Percentiles rank a stretch among this genome's conserved stretches.
phyloP scores from a whole-genome alignment of 2,888 invertebrate genomes.

The Zaprionus lineosus region DNA sequence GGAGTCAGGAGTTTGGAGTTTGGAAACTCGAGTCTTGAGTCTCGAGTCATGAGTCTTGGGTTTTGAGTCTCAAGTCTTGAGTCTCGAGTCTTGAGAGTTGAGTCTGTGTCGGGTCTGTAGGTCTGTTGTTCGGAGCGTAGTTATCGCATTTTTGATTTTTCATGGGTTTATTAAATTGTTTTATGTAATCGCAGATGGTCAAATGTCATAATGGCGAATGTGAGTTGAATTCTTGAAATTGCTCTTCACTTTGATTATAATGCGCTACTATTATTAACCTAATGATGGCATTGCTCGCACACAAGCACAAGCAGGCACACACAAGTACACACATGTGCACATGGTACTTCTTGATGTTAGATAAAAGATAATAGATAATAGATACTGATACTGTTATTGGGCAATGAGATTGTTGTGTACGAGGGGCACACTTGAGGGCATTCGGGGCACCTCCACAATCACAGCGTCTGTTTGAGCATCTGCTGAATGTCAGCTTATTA shows the following conservation, averaged over 20 bases:
- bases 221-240: conserved; percentile 58
- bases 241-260: conserved; percentile 46
- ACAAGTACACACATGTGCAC: too few relatives aligned
- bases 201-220: conserved; percentile 52
- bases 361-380: conserved; percentile 7
- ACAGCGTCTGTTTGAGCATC: not conserved
- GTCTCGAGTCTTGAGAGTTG: conserved; percentile 13
- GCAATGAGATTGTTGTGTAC: not conserved
- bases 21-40: conserved; percentile 1
- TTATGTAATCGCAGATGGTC: conserved; percentile 56
- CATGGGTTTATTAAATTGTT: conserved; percentile 76
- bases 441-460: too few relatives aligned
- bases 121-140: conserved; percentile 26
- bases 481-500: not conserved
- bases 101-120: conserved; percentile 5
- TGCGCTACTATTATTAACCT: conserved; percentile 40
- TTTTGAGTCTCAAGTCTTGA: not conserved
- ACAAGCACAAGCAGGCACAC: not conserved
- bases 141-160: conserved; percentile 75
- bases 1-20: conserved; percentile 13
- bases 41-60: conserved; percentile 13
- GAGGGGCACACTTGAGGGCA: too few relatives aligned
- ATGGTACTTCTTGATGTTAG: conserved; percentile 9
- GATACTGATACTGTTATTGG: conserved; percentile 12
- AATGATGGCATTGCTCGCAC: conserved; percentile 31